Evolutionary conservation across 2,797 vertebrate species (phyloP).

Genomic region (Mionectes olivaceus): DNA sequence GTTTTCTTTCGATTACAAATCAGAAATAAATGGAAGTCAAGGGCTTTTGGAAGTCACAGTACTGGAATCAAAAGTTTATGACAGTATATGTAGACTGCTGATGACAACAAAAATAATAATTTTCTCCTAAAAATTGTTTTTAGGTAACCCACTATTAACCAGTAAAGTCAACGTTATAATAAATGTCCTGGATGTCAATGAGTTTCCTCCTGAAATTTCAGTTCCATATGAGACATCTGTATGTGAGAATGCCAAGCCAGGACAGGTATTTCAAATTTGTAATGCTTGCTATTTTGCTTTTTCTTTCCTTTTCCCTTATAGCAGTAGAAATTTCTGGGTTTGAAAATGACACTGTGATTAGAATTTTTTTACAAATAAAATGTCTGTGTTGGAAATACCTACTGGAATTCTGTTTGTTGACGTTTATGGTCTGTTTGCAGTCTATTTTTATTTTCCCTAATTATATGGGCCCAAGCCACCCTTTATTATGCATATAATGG

Average conservation of each 20-base stretch:
- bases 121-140: slow-evolving; percentile 52
- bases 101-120: background rate
- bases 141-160: slow-evolving; percentile 92
- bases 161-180: slow-evolving; percentile 93
- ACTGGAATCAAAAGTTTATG: background rate
- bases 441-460: background rate
- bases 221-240: slow-evolving; percentile 93
- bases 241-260: slow-evolving; percentile 92
- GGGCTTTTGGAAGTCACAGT: background rate
- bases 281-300: background rate
- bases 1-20: background rate
- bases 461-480: background rate
- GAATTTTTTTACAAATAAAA: background rate
- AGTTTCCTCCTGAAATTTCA: slow-evolving; percentile 96
- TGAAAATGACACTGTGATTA: background rate
- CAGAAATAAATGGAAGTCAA: background rate
- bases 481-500: background rate
- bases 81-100: background rate
- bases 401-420: background rate
- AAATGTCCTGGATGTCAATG: slow-evolving; percentile 95
- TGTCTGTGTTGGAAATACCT: background rate
- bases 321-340: background rate
- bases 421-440: background rate
- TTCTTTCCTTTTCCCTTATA: background rate
- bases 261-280: slow-evolving; percentile 87